A percentile compares a stretch with the other conserved stretches of the same genome.
These are phyloP conservation scores for Phainopepla nitens DNA, from an alignment of 2,113 vertebrate genomes.

Conservation along the genomic window DNA sequence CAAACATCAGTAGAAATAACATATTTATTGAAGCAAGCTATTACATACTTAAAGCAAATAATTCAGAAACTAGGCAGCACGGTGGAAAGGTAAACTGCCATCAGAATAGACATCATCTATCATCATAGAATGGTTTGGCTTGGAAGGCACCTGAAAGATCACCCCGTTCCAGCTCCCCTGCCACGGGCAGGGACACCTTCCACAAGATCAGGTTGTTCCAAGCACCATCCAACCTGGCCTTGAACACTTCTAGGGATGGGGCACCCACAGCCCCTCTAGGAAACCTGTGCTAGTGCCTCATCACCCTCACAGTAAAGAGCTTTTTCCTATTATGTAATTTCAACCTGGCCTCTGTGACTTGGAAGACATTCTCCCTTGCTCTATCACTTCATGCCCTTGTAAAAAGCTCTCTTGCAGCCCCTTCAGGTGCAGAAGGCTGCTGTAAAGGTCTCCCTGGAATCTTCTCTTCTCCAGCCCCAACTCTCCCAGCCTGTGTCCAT, in stretches of 20 bases:
- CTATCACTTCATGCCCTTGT: background rate
- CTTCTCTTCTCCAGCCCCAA: background rate
- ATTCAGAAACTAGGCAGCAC: background rate
- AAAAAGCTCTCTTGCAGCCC: background rate
- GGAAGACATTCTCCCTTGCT: background rate
- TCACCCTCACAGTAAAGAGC: background rate
- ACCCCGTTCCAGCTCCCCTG: background rate
- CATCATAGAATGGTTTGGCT: background rate
- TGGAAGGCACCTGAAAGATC: background rate
- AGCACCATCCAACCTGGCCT: background rate
- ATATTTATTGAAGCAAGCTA: background rate
- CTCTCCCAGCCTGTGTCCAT: background rate
- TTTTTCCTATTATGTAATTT: background rate
- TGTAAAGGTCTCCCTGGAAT: background rate
- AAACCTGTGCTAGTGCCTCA: background rate
- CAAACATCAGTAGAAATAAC: background rate
- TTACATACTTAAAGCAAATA: background rate
- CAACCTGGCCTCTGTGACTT: background rate
- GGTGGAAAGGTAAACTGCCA: accelerated
- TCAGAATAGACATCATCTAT: background rate
- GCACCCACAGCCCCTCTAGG: background rate
- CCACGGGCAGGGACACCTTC: background rate
- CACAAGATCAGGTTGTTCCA: background rate
- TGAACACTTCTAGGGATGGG: background rate
- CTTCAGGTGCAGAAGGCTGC: background rate